Evolutionary conservation across 2,113 vertebrate genomes (phyloP), one percentile per base, ranked within the genome.

Genomic region (Chinchilla lanigera): DNA sequence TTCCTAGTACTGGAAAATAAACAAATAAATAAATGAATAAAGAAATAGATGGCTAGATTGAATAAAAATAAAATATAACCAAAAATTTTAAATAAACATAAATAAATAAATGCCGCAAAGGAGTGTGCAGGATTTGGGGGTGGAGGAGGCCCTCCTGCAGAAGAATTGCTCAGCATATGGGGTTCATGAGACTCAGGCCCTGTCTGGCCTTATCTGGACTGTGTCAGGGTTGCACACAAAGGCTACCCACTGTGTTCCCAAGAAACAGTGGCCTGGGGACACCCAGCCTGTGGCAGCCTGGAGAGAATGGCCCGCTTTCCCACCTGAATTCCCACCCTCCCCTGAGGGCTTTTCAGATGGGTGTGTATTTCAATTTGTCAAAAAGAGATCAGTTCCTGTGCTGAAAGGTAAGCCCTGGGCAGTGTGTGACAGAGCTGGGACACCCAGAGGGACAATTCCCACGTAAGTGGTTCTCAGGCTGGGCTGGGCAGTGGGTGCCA

Each of bases 391-490:
- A 80, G 98, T 99, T 99, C 98, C 98, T 98, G 98, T 91, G 98
- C 98, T 99, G 99, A 99, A 99, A 99, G 99, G 98, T 98, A 99
- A 99, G 98, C 98, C 98, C 92, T 93, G 96, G 98, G 98, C 98
- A 98, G 97, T 98, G 98, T 98, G 98, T 98, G 98, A 98, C 98
- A 98, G 98, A 98, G 98, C 97, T 95, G 81, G 98, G 98, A 98
- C 98, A 98, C 98, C 96, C 80, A 97, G 98, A 98, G 98, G 98
- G 96, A 97, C 98, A 98, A 98, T 99, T 98, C 98, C 99, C 95
- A 47, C 86, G 0, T 98, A 99, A 99, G 98, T 98, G 98, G 98
- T 99, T 99, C 99, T 99, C 99, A 99, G 98, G 98, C 98, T 98
- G 97, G 96, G 96, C 77, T 97, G 98, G 98, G 98, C 98, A 95